Evolutionary conservation across 2,797 vertebrate genomes (phyloP), one percentile per base, ranked within the genome.

Genomic region (Amphiprion clarkii): DNA sequence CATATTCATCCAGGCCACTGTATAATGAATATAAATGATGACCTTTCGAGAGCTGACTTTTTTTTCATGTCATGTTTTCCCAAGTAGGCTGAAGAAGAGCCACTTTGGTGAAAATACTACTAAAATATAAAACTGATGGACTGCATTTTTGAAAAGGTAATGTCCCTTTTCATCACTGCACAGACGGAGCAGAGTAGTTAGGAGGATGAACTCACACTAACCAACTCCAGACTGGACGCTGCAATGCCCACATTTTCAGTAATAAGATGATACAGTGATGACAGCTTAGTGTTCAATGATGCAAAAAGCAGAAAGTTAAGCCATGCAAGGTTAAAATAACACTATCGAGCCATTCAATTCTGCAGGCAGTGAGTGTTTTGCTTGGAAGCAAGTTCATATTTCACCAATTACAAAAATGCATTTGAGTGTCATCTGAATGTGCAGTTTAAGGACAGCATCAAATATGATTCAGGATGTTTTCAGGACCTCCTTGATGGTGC

Each of bases 11-110:
- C 49, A 68, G 74, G 69, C 71, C 76, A 71, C 55, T 73, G 75
- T 88, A 71, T 79, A 83, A 91, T 91, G 79, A 93, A 91, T 90
- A 89, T 81, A 81, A 80, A 90, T 80, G 67, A 84, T 78, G 82
- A 90, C 82, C 89, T 91, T 92, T 86, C 16, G 60, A 87, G 74
- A 69, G 67, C 49, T 12, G 52, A 21, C 33, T 70, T 76, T 82
- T 71, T 36, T 36, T 79, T 36, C 56, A 69, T 61, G 70, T 31
- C 55, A 51, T 21, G 67, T 79, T 86, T 78, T 63, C 53, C 84
- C 49, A 68, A 74, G 68, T 71, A 83, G 73, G 36, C 56, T 21
- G n/a, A 65, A 46, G 71, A 85, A 60, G 62, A 81, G 65, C 27
- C 69, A 73, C 62, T 83, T 67, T 58, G 33, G 44, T 51, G 42